Percentiles rank a stretch among this genome's conserved stretches.
phyloP scores from a whole-genome alignment of 2,797 vertebrate species.

The Bradypus variegatus region DNA sequence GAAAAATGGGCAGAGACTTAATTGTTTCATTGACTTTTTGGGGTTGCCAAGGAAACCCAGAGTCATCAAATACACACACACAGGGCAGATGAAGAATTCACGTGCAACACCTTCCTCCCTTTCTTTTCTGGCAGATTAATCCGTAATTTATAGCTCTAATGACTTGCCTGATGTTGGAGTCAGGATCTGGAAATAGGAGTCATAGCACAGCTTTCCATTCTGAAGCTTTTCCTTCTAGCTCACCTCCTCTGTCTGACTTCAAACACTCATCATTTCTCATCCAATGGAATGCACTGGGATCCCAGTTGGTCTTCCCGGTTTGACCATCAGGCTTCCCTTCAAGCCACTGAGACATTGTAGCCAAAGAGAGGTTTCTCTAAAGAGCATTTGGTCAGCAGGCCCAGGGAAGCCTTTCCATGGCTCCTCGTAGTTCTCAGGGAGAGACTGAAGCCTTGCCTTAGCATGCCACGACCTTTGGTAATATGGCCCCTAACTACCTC shows the following conservation, averaged over 20 bases:
- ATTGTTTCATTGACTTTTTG: constrained; percentile 72
- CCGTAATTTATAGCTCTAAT: constrained; percentile 47
- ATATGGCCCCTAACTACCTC: not conserved
- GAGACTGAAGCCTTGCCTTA: not conserved
- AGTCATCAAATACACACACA: constrained; percentile 62
- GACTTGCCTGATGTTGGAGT: not conserved
- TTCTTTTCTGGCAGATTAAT: constrained; percentile 42
- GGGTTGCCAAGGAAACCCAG: constrained; percentile 58
- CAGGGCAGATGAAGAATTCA: constrained; percentile 43
- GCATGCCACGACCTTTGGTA: not conserved
- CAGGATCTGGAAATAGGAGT: not conserved
- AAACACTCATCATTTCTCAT: not conserved
- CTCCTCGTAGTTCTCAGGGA: not conserved
- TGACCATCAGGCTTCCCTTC: not conserved
- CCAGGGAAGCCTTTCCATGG: not conserved
- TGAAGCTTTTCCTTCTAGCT: not conserved
- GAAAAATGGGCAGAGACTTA: constrained; percentile 67
- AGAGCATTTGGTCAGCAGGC: no score
- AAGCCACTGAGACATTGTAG: not conserved
- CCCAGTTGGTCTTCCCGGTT: not conserved
- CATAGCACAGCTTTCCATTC: not conserved
- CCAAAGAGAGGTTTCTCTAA: not conserved
- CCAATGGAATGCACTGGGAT: not conserved
- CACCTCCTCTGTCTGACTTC: accelerated
- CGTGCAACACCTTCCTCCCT: not conserved